Evolutionary conservation across 2,113 vertebrate species (phyloP).

Genomic region (Nothobranchius kuhntae): DNA sequence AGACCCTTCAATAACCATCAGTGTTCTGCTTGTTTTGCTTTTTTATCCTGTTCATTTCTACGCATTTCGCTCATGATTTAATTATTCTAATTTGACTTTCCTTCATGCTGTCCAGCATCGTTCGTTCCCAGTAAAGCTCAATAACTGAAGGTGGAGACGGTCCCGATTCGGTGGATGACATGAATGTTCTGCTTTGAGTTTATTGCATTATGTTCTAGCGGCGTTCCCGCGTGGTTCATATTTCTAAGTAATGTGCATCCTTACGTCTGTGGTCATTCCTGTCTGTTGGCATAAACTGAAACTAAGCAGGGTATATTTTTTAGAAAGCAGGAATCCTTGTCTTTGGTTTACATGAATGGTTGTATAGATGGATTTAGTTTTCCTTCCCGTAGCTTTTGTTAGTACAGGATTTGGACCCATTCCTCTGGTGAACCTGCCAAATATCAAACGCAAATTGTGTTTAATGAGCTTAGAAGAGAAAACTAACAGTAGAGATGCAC

Average conservation of each 20-base stretch:
- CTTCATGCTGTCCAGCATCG: constrained; percentile 31
- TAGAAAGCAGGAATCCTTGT: constrained; percentile 37
- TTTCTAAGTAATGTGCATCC: not conserved
- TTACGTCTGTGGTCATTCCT: no score
- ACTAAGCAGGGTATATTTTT: constrained; percentile 43
- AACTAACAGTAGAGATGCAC: constrained; percentile 52
- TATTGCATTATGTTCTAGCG: constrained; percentile 30
- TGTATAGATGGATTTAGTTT: constrained; percentile 57
- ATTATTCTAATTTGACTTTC: constrained; percentile 39
- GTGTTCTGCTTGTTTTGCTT: constrained; percentile 29
- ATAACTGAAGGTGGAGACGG: constrained; percentile 12
- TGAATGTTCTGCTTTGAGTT: constrained; percentile 52
- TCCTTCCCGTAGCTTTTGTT: constrained; percentile 37
- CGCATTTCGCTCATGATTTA: constrained; percentile 14
- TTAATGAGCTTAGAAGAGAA: constrained; percentile 24
- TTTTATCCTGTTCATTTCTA: constrained; percentile 20
- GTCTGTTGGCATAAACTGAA: not conserved
- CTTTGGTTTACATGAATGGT: constrained; percentile 62
- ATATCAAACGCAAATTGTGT: constrained; percentile 33
- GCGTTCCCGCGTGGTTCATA: not conserved
- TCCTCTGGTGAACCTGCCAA: constrained; percentile 72
- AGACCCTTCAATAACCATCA: constrained; percentile 58
- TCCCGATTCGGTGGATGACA: constrained; percentile 33
- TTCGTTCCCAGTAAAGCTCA: constrained; percentile 26
- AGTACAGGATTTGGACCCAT: constrained; percentile 70